Conservation (phyloP, 2,113 vertebrate genomes). For the Phylloscopus whistleri region DNA sequence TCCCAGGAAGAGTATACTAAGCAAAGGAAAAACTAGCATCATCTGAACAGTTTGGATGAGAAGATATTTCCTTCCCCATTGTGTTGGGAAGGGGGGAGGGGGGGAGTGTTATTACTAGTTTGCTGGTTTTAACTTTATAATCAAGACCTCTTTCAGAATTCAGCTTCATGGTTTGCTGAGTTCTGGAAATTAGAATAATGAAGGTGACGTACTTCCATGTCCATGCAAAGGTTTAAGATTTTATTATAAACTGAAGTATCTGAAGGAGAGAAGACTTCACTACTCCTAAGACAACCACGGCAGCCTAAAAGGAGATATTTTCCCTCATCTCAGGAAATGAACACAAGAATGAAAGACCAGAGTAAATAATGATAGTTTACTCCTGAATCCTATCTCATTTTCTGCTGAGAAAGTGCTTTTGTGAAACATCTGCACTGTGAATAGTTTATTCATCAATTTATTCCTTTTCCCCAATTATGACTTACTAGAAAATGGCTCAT, state of each 20-base stretch:
- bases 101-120: neutral
- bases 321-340: neutral
- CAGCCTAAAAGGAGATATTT: neutral
- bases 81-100: neutral
- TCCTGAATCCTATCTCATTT: neutral
- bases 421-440: neutral
- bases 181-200: neutral
- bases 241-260: neutral
- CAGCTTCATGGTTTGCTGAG: neutral
- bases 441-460: neutral
- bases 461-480: neutral
- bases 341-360: neutral
- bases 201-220: neutral
- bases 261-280: neutral
- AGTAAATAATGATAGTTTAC: neutral
- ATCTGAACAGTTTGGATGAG: neutral
- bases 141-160: neutral
- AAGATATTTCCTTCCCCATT: neutral
- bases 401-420: neutral
- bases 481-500: neutral
- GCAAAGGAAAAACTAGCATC: neutral
- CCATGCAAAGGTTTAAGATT: neutral
- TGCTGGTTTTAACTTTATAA: neutral
- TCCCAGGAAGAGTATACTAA: neutral
- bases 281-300: neutral